These are phyloP conservation scores for Corbicula japonica DNA, from an alignment of 2,888 invertebrate genomes.

Conservation along the genomic window DNA sequence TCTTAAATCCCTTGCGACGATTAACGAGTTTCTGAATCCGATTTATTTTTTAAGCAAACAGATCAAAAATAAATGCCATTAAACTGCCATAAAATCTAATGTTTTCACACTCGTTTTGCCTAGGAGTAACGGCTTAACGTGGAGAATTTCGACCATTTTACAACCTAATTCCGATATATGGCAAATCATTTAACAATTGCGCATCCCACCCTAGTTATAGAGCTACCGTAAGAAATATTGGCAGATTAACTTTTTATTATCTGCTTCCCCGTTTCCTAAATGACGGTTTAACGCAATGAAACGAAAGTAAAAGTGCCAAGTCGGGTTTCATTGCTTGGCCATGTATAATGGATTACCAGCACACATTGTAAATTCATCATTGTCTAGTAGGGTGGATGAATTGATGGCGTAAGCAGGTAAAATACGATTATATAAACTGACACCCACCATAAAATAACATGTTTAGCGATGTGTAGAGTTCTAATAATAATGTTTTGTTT, in stretches of 20 bases:
- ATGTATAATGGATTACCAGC: slow-evolving; percentile 44
- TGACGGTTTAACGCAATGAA: slow-evolving; percentile 57
- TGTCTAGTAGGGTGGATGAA: slow-evolving; percentile 1
- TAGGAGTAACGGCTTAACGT: slow-evolving; percentile 23
- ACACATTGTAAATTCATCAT: slow-evolving; percentile 45
- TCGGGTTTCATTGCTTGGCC: slow-evolving; percentile 35
- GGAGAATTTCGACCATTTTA: slow-evolving; percentile 37
- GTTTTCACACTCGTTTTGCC: slow-evolving; percentile 25
- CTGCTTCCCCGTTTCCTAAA: slow-evolving; percentile 26
- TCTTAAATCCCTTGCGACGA: no score
- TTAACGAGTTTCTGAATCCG: slow-evolving; percentile 7
- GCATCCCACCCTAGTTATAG: slow-evolving; percentile 38
- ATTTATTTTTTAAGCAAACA: slow-evolving; percentile 28
- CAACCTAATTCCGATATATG: slow-evolving; percentile 42
- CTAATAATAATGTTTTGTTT: no score
- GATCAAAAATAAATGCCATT: slow-evolving; percentile 29
- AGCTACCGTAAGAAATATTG: slow-evolving; percentile 14
- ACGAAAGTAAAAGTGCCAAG: slow-evolving; percentile 59
- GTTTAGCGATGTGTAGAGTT: no score
- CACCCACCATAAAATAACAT: slow-evolving; percentile 45
- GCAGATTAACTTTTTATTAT: slow-evolving; percentile 45
- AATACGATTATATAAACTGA: slow-evolving; percentile 38
- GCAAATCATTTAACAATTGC: slow-evolving; percentile 43
- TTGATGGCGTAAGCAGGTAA: slow-evolving; percentile 6
- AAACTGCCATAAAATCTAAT: slow-evolving; percentile 27